These are phyloP conservation scores for Ammodytes marinus DNA, from an alignment of 2,113 vertebrate genomes.

Conservation along the genomic window DNA sequence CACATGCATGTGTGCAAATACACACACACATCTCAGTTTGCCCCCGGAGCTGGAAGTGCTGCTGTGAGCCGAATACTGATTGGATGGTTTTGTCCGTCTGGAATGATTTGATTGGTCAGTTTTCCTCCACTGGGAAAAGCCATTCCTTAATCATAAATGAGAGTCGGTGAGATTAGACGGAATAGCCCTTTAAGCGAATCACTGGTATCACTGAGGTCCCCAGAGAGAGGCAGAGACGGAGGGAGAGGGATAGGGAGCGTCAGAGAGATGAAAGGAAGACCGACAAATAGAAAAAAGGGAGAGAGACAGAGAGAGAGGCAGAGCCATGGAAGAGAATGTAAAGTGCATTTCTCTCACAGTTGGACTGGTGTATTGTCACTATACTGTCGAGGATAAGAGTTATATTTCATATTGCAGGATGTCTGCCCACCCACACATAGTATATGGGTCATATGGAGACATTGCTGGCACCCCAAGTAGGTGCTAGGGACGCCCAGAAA, in stretches of 20 bases:
- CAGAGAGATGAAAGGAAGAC: slow-evolving; percentile 40
- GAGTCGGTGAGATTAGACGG: slow-evolving; percentile 68
- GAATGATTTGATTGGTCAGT: slow-evolving; percentile 65
- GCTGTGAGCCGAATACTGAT: slow-evolving; percentile 65
- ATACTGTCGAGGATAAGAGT: slow-evolving; percentile 35
- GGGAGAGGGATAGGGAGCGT: slow-evolving; percentile 17
- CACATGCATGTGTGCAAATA: slow-evolving; percentile 2
- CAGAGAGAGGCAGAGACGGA: slow-evolving; percentile 42
- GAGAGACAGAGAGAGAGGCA: slow-evolving; percentile 21
- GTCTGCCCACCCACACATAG: slow-evolving; percentile 42
- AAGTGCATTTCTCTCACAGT: slow-evolving; percentile 15
- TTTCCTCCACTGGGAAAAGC: slow-evolving; percentile 48
- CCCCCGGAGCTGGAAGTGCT: slow-evolving; percentile 27
- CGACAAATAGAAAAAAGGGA: slow-evolving; percentile 36
- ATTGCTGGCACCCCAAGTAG: slow-evolving; percentile 38
- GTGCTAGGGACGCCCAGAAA: slow-evolving; percentile 37
- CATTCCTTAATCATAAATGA: slow-evolving; percentile 76
- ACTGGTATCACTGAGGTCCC: slow-evolving; percentile 63
- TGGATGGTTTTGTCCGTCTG: slow-evolving; percentile 42
- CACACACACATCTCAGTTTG: slow-evolving; percentile 45
- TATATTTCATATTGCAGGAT: slow-evolving; percentile 51
- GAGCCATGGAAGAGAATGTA: slow-evolving; percentile 53
- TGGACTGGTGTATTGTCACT: slow-evolving; percentile 37
- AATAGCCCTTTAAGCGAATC: slow-evolving; percentile 77
- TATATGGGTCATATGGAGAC: slow-evolving; percentile 43